A percentile compares a stretch with the other conserved stretches of the same genome.
These are phyloP conservation scores for Schlechtendalia chinensis DNA, from an alignment of 1,140 invertebrate genomes.

Conservation along the genomic window DNA sequence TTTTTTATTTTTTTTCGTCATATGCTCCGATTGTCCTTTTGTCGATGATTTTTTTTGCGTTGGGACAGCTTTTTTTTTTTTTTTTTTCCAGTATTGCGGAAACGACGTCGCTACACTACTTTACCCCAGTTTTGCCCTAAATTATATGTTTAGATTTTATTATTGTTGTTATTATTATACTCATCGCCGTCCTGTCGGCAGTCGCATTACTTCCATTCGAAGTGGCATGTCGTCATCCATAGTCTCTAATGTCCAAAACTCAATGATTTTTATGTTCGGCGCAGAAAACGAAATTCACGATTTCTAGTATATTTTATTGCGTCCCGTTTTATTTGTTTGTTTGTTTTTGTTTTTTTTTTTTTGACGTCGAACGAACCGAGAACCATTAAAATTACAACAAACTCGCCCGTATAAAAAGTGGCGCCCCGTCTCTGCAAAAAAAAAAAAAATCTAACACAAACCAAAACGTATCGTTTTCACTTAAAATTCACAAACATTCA, in stretches of 20 bases:
- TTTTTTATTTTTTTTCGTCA: constrained; percentile 36
- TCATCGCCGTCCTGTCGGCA: constrained; percentile 12
- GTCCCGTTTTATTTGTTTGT: constrained; percentile 10
- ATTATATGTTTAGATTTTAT: constrained; percentile 48
- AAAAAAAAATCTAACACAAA: too few relatives aligned
- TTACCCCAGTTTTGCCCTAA: constrained; percentile 44
- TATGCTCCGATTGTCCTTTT: constrained; percentile 44
- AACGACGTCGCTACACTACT: constrained; percentile 37
- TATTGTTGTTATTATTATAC: constrained; percentile 44
- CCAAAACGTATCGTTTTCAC: too few relatives aligned
- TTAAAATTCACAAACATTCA: too few relatives aligned
- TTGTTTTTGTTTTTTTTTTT: too few relatives aligned
- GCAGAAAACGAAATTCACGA: not conserved
- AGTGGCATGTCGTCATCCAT: constrained; percentile 41
- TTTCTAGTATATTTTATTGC: constrained; percentile 4
- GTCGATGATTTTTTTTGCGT: constrained; percentile 44
- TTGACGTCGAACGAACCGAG: too few relatives aligned
- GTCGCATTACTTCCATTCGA: constrained; percentile 46
- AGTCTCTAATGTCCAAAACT: not conserved
- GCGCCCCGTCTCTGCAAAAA: too few relatives aligned
- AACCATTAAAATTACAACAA: too few relatives aligned
- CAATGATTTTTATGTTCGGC: constrained; percentile 42
- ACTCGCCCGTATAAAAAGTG: too few relatives aligned
- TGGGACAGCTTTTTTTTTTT: constrained; percentile 2
- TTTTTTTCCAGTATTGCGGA: constrained; percentile 47